These are phyloP conservation scores for Turritopsis dohrnii DNA, from an alignment of 30 jellyfish, hydroid and myxozoan genomes.

Conservation along the genomic window DNA sequence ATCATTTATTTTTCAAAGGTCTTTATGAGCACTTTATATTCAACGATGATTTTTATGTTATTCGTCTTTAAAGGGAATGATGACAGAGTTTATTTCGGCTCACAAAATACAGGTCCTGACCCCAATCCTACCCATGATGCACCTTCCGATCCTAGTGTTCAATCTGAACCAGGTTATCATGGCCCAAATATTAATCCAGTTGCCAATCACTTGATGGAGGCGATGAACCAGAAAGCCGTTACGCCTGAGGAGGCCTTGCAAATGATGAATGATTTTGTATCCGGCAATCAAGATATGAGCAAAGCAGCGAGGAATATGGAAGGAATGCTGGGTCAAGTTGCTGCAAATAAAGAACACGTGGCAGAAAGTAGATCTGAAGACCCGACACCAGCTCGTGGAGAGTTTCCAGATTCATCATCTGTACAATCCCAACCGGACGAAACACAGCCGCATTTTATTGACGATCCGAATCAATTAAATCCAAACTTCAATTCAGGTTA, in stretches of 20 bases:
- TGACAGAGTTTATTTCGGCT: slow-evolving; percentile 23
- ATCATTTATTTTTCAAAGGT: not conserved
- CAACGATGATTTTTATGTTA: not conserved
- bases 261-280: slow-evolving; percentile 88
- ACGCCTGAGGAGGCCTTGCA: slow-evolving; percentile 92
- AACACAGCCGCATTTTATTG: slow-evolving; percentile 18
- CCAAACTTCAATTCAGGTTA: slow-evolving; percentile 17
- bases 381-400: not conserved
- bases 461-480: slow-evolving; percentile 5
- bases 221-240: slow-evolving; percentile 59
- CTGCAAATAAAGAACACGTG: slow-evolving; percentile 5
- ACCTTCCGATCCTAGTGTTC: slow-evolving; percentile 2
- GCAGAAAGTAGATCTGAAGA: not conserved
- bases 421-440: not conserved
- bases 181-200: slow-evolving; percentile 84
- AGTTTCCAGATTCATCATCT: not conserved
- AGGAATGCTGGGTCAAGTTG: slow-evolving; percentile 33
- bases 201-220: slow-evolving; percentile 69
- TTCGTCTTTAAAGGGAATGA: slow-evolving; percentile 13
- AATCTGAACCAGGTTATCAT: slow-evolving; percentile 37
- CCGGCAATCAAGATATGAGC: slow-evolving; percentile 93
- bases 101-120: slow-evolving; percentile 19
- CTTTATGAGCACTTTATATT: not conserved
- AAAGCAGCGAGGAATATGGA: slow-evolving; percentile 71
- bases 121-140: slow-evolving; percentile 34